Evolutionary conservation across 2,113 vertebrate genomes (phyloP).

Genomic region (Cyanoramphus novaezelandiae): DNA sequence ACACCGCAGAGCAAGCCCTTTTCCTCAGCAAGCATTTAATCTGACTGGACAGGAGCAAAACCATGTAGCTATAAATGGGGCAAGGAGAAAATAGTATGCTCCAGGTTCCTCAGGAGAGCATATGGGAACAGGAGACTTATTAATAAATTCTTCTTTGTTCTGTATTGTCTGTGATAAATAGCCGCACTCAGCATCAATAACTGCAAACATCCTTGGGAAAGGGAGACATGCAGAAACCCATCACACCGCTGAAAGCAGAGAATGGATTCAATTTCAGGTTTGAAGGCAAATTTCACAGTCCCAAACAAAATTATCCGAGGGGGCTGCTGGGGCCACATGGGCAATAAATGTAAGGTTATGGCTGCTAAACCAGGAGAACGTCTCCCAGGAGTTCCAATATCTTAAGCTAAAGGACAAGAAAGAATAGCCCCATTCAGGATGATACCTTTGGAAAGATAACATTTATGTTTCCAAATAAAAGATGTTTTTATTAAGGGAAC

Average conservation of each 20-base stretch:
- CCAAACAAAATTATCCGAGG: constrained; percentile 64
- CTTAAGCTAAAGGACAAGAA: neutral
- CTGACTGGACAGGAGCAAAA: constrained; percentile 21
- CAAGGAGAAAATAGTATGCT: constrained; percentile 32
- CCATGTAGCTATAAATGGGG: neutral
- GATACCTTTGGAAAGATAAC: constrained; percentile 40
- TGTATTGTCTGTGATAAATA: constrained; percentile 66
- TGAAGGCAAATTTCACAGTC: constrained; percentile 69
- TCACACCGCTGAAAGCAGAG: constrained; percentile 17
- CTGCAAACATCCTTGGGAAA: constrained; percentile 65
- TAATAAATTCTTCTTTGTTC: constrained; percentile 69
- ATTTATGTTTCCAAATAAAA: constrained; percentile 19
- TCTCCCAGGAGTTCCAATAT: constrained; percentile 4
- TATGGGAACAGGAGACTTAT: constrained; percentile 22
- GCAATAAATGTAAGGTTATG: constrained; percentile 38
- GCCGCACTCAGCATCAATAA: constrained; percentile 56
- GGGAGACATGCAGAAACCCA: constrained; percentile 23
- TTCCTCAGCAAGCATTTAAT: constrained; percentile 27
- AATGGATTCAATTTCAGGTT: constrained; percentile 60
- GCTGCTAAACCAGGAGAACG: constrained; percentile 15
- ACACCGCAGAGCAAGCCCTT: neutral
- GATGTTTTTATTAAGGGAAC: constrained; percentile 34
- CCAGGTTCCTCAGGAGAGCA: constrained; percentile 1
- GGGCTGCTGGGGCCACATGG: neutral
- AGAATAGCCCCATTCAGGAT: neutral